Evolutionary conservation across 30 jellyfish, hydroid and myxozoan species (phyloP), one percentile per base, ranked within the genome.

Genomic region (Clytia hemisphaerica): DNA sequence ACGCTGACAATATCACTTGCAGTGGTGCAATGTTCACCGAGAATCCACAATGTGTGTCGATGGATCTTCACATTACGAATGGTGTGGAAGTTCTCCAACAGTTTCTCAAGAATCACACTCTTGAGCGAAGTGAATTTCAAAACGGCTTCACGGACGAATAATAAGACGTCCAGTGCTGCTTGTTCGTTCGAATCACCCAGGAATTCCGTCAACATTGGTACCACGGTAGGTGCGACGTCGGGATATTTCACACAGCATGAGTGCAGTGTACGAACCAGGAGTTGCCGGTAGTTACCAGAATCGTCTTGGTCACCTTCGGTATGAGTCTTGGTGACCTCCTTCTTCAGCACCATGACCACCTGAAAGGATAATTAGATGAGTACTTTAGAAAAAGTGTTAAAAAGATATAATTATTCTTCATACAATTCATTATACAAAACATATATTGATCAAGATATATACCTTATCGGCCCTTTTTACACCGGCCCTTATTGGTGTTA

Each of bases 161-260:
- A 70, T 40, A 89, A 51, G 6, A 89, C 98, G 37, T 89, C 94
- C 16, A 89, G 76, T 5, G 98, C 98, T 2, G 98, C 98, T 81
- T 89, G 98, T 67, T 89, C 98, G 54, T 89, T 89, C 14, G 84
- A 72, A 51, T 89, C 98, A 33, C 98, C 98, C 55, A 89, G 85
- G 73, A 89, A 89, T 57, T 89, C 98, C 4, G 98, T 82, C 61
- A 89, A 63, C 98, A 83, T 89, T 31, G 98, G 98, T 18, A 89
- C 98, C 37, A 89, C 98, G 4, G 98, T 82, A 2, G 98, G 94
- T 6, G 98, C 98, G 5, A 89, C 98, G 59, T 89, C 98, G 3
- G 98, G 94, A 65, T 71, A 89, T 69, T 89, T 89, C 2, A 89
- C 94, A 42, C 98, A 80, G 85, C 94, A 89, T 3, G 98, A 75